phyloP scores from a whole-genome alignment of 2,888 invertebrate genomes.

The Xanthorhoe spadicearia region DNA sequence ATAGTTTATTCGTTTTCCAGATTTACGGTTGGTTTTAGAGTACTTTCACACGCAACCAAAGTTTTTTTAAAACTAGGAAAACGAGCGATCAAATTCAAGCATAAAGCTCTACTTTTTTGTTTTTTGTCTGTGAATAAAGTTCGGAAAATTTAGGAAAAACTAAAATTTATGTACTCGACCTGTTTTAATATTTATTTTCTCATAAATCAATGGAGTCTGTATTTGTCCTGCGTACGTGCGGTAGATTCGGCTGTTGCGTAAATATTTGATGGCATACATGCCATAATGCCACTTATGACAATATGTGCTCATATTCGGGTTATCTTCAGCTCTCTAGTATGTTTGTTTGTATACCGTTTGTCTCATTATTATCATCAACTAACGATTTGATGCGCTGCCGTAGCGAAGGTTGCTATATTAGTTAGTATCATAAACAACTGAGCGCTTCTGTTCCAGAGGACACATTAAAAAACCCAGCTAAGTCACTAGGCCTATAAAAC shows the following conservation, averaged over 20 bases:
- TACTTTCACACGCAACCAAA: constrained; percentile 39
- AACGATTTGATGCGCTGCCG: no score
- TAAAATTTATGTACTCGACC: no score
- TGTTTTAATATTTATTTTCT: no score
- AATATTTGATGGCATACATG: background rate
- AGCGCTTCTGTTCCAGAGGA: no score
- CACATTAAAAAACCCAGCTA: no score
- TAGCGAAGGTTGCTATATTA: no score
- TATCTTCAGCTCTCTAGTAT: background rate
- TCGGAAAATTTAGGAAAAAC: no score
- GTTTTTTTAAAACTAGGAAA: constrained; percentile 1
- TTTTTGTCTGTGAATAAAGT: no score
- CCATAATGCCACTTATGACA: background rate
- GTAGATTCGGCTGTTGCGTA: background rate
- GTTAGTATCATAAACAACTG: no score
- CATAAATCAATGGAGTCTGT: no score
- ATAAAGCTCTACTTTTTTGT: background rate
- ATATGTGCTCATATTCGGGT: background rate
- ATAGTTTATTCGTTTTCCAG: constrained; percentile 35
- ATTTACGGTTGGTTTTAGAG: constrained; percentile 28
- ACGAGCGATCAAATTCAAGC: background rate
- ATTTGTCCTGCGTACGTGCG: background rate
- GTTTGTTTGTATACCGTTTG: background rate
- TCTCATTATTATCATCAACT: background rate
- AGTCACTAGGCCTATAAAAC: no score